These are phyloP conservation scores for Willisornis vidua DNA, from an alignment of 2,113 vertebrate species.

Conservation along the genomic window DNA sequence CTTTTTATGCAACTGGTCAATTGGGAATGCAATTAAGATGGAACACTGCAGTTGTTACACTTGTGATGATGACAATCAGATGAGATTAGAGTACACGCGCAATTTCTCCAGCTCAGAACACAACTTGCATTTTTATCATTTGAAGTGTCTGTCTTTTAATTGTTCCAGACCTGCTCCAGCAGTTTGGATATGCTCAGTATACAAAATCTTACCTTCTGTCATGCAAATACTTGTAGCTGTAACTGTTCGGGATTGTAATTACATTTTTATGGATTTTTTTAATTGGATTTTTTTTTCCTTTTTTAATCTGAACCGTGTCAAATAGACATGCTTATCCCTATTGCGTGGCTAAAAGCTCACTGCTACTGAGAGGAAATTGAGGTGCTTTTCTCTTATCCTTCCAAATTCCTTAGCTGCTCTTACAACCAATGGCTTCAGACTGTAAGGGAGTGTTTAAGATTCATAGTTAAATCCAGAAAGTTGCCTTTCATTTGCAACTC, in stretches of 20 bases:
- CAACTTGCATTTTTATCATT: neutral
- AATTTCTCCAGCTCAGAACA: neutral
- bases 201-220: neutral
- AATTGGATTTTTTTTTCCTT: neutral
- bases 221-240: neutral
- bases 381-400: neutral
- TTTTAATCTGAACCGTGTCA: neutral
- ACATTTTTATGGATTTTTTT: neutral
- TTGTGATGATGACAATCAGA: neutral
- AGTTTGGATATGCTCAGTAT: neutral
- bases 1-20: constrained; percentile 1
- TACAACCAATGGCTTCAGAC: neutral
- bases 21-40: constrained; percentile 1
- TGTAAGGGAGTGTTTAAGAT: neutral
- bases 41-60: neutral
- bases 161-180: neutral
- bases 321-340: neutral
- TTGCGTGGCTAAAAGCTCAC: neutral
- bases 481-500: neutral
- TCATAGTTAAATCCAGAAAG: neutral
- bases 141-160: neutral
- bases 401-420: neutral
- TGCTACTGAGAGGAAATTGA: neutral
- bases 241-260: neutral
- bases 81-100: neutral